Conservation (phyloP, 2,113 vertebrate species). For the Etheostoma cragini region DNA sequence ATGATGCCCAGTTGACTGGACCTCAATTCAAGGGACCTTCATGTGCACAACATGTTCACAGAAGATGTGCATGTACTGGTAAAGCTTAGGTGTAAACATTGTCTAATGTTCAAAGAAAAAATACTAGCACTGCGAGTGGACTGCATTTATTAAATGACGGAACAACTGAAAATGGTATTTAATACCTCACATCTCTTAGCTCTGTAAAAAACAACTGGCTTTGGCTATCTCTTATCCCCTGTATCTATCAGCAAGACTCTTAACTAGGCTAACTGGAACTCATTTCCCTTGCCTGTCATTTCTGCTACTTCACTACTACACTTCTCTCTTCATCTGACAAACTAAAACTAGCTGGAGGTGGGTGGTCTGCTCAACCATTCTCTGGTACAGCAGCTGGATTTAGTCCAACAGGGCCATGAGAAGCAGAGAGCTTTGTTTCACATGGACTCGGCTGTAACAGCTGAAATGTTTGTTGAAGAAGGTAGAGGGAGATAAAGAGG, state of each 20-base stretch:
- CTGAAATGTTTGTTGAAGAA: slow-evolving; percentile 7
- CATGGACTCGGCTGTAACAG: not conserved
- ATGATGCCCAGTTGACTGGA: not conserved
- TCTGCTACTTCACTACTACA: not conserved
- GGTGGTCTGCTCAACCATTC: slow-evolving; percentile 35
- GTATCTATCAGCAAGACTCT: not conserved
- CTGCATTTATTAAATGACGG: not conserved
- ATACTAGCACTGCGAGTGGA: not conserved
- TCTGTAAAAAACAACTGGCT: no score
- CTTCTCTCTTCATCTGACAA: slow-evolving; percentile 1
- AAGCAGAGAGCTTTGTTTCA: slow-evolving; percentile 6
- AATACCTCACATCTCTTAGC: not conserved
- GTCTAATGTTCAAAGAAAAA: not conserved
- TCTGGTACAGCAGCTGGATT: slow-evolving; percentile 31
- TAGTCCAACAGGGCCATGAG: slow-evolving; percentile 24
- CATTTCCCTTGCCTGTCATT: not conserved
- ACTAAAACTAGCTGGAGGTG: slow-evolving; percentile 32
- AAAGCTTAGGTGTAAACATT: not conserved
- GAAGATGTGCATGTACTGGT: not conserved
- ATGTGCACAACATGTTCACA: not conserved
- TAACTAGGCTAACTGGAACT: not conserved
- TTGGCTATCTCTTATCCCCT: not conserved
- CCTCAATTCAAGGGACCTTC: not conserved
- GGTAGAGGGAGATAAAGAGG: slow-evolving; percentile 35
- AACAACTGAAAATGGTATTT: not conserved